phyloP scores from a whole-genome alignment of 2,113 vertebrate genomes.

The Gadus macrocephalus region DNA sequence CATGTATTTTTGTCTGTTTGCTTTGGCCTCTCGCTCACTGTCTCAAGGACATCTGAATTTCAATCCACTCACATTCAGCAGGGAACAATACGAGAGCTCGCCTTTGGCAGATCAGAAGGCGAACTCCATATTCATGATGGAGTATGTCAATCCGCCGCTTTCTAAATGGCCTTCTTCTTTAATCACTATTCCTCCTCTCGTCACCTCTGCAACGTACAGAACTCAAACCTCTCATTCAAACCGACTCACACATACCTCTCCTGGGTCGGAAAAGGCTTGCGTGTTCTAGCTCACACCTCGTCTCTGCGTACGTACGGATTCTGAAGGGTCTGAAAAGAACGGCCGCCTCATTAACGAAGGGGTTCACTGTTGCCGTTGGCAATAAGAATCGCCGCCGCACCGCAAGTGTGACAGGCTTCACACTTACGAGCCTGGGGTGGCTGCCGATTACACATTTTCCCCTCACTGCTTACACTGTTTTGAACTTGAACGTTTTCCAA shows the following conservation, averaged over 20 bases:
- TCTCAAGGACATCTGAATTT: conserved; percentile 6
- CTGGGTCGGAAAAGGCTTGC: neutral
- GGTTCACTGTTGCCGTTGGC: conserved; percentile 34
- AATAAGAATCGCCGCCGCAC: conserved; percentile 4
- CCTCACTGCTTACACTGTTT: neutral
- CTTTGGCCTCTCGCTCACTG: conserved; percentile 3
- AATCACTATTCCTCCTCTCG: conserved; percentile 7
- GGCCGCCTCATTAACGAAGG: conserved; percentile 16
- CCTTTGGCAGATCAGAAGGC: conserved; percentile 13
- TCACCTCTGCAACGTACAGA: neutral
- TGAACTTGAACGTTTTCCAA: neutral
- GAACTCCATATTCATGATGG: conserved; percentile 8
- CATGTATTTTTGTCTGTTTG: neutral
- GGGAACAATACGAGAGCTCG: neutral
- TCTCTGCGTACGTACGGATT: neutral
- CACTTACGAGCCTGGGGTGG: conserved; percentile 2
- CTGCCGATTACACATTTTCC: conserved; percentile 20
- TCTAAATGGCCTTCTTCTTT: neutral
- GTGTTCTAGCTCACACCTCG: neutral
- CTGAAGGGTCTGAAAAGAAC: conserved; percentile 7
- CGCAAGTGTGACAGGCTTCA: conserved; percentile 12
- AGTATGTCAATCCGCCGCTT: conserved; percentile 14
- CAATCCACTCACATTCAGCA: conserved; percentile 34
- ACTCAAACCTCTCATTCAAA: too few relatives aligned
- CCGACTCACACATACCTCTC: neutral